phyloP scores from a whole-genome alignment of 2,888 invertebrate genomes.

The Celastrina argiolus region DNA sequence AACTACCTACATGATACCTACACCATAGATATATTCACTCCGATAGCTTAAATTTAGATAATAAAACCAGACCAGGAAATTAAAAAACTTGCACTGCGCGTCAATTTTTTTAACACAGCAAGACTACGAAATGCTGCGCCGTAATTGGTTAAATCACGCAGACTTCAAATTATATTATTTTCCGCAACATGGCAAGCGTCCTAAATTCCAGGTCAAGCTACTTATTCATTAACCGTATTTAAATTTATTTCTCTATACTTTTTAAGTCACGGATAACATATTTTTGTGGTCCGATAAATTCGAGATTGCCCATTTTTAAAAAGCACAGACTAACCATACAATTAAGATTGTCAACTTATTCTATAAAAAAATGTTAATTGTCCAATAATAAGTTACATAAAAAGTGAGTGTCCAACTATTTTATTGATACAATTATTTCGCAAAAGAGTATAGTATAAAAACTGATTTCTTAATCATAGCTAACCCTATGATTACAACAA shows the following conservation, averaged over 20 bases:
- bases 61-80: not conserved
- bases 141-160: not conserved
- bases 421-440: not conserved
- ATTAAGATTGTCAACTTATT: not conserved
- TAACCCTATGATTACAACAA: not conserved
- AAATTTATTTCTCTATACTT: not conserved
- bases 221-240: not conserved
- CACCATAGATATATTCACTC: constrained; percentile 29
- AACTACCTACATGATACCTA: constrained; percentile 27
- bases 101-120: not conserved
- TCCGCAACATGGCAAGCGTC: not conserved
- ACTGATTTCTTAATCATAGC: not conserved
- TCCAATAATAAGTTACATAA: not conserved
- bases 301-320: not conserved
- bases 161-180: not conserved
- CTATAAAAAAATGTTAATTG: not conserved
- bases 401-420: not conserved
- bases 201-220: not conserved
- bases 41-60: not conserved
- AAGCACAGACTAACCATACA: not conserved
- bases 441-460: not conserved
- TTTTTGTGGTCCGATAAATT: constrained; percentile 7
- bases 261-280: not conserved
- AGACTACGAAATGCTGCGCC: not conserved
- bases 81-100: not conserved